Evolutionary conservation across 2,888 invertebrate genomes (phyloP).

Genomic region (Lymantria monacha): DNA sequence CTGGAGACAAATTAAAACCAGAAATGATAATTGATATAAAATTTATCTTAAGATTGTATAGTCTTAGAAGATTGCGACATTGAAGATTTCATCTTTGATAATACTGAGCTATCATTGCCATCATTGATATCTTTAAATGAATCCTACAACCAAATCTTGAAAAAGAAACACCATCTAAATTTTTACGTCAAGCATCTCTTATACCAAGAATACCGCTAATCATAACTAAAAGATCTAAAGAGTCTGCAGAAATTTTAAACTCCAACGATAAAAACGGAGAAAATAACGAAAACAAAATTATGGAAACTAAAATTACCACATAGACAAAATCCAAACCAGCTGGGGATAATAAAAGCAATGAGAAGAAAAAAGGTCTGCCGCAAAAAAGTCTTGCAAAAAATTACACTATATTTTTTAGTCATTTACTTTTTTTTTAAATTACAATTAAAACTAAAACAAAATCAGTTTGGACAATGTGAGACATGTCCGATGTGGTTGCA

Average conservation of each 20-base stretch:
- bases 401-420: no score
- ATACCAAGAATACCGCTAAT: constrained; percentile 14
- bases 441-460: no score
- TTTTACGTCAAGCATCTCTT: constrained; percentile 14
- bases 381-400: no score
- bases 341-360: constrained; percentile 5
- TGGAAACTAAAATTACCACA: constrained; percentile 12
- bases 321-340: constrained; percentile 15
- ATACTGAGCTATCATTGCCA: constrained; percentile 18
- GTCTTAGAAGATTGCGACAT: constrained; percentile 9
- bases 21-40: no score
- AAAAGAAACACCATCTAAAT: constrained; percentile 5
- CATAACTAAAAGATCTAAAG: constrained; percentile 6
- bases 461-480: no score
- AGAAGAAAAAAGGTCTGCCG: constrained; percentile 1
- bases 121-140: constrained; percentile 19
- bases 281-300: constrained; percentile 5
- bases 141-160: constrained; percentile 11
- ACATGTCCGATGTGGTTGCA: no score
- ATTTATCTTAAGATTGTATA: constrained; percentile 3
- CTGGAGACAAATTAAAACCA: no score
- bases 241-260: constrained; percentile 11
- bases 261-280: constrained; percentile 12
- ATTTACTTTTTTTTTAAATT: no score
- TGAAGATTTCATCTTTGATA: constrained; percentile 17